Conservation (phyloP, 2,888 invertebrate species). For the Lithophane leautieri region DNA sequence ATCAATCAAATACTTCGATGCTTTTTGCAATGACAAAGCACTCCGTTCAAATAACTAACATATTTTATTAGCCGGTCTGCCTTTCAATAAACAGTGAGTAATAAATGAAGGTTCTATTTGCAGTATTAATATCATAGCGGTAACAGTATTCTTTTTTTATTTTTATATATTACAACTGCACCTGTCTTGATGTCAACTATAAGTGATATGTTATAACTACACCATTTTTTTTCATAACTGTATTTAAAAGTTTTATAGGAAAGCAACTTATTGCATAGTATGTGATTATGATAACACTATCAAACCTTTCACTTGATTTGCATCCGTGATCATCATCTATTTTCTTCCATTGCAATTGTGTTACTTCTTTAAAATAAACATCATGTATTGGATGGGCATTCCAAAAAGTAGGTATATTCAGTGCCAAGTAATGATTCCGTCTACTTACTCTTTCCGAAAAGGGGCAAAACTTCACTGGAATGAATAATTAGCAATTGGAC, state of each 20-base stretch:
- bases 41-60: neutral
- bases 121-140: slow-evolving; percentile 2
- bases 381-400: slow-evolving; percentile 5
- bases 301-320: slow-evolving; percentile 12
- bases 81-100: slow-evolving; percentile 8
- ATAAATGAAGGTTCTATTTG: slow-evolving; percentile 17
- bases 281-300: neutral
- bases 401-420: slow-evolving; percentile 6
- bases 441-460: slow-evolving; percentile 56
- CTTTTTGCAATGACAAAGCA: slow-evolving; percentile 13
- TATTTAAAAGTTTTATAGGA: neutral
- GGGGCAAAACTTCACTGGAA: slow-evolving; percentile 72
- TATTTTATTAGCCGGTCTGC: neutral
- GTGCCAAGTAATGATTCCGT: slow-evolving; percentile 21
- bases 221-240: slow-evolving; percentile 4
- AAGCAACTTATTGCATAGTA: slow-evolving; percentile 6
- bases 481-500: slow-evolving; percentile 70
- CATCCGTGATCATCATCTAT: neutral
- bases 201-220: neutral
- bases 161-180: neutral
- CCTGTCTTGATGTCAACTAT: slow-evolving; percentile 8
- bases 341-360: slow-evolving; percentile 1
- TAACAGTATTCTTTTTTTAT: slow-evolving; percentile 20
- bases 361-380: slow-evolving; percentile 18
- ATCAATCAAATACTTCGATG: neutral